Conservation (phyloP, 2,797 vertebrate species). For the Borostomias antarcticus region DNA sequence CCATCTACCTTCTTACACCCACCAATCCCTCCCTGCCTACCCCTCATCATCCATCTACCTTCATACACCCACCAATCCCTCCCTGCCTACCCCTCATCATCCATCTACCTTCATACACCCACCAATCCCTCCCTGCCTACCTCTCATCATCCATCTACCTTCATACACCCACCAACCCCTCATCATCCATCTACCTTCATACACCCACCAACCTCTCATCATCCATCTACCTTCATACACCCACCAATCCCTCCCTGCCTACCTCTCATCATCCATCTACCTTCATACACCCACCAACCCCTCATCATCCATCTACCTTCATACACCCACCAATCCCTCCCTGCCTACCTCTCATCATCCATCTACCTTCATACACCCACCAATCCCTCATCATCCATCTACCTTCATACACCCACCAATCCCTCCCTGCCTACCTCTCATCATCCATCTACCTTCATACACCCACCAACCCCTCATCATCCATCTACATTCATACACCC, state of each 20-base stretch:
- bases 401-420: not conserved
- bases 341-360: conserved; percentile 94
- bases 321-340: not conserved
- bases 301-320: conserved; percentile 92
- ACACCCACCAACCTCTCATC: conserved; percentile 93
- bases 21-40: not conserved
- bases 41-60: not conserved
- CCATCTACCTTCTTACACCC: too few relatives aligned
- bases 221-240: conserved; percentile 83
- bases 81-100: conserved; percentile 90
- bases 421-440: conserved; percentile 82
- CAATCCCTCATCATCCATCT: conserved; percentile 93
- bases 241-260: conserved; percentile 15
- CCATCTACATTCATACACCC: conserved; percentile 88
- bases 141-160: conserved; percentile 96
- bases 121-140: conserved; percentile 63
- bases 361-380: conserved; percentile 74
- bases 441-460: conserved; percentile 88
- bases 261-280: conserved; percentile 98
- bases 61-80: not conserved
- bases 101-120: conserved; percentile 82
- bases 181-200: too few relatives aligned
- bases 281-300: not conserved
- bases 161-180: not conserved
- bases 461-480: conserved; percentile 81